Evolutionary conservation across 92 coral and sea anemone species (phyloP).

Genomic region (Epizoanthus fatuus): DNA sequence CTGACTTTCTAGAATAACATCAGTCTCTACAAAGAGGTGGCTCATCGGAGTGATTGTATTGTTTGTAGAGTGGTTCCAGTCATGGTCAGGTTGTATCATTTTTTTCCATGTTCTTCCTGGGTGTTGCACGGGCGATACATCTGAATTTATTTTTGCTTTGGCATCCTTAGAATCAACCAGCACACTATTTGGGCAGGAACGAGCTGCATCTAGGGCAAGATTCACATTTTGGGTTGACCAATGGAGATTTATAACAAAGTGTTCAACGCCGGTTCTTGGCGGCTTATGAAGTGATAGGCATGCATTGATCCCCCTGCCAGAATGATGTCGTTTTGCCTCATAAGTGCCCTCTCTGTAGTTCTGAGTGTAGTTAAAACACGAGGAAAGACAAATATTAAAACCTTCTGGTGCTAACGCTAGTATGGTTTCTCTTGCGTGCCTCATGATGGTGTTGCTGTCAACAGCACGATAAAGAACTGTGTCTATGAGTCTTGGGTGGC

Average conservation of each 20-base stretch:
- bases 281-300: conserved; percentile 77
- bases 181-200: conserved; percentile 8
- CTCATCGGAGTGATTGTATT: conserved; percentile 78
- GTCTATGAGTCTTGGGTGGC: conserved; percentile 56
- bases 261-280: conserved; percentile 67
- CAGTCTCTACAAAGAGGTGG: conserved; percentile 56
- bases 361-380: conserved; percentile 67
- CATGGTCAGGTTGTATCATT: conserved; percentile 62
- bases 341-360: conserved; percentile 48
- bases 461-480: conserved; percentile 36
- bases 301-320: conserved; percentile 63
- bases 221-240: conserved; percentile 63
- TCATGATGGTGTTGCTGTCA: conserved; percentile 51
- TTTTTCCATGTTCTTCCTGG: conserved; percentile 78
- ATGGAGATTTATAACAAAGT: no score
- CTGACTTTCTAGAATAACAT: neutral
- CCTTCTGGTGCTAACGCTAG: conserved; percentile 45
- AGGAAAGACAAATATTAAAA: conserved; percentile 48
- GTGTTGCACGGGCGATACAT: conserved; percentile 76
- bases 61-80: conserved; percentile 52
- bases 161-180: conserved; percentile 80
- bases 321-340: conserved; percentile 64
- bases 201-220: conserved; percentile 57
- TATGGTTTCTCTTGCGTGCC: conserved; percentile 63
- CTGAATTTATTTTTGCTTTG: conserved; percentile 67